Percentiles rank a stretch among this genome's conserved stretches.
Evolutionary conservation across 23 tunicate genomes (phyloP).

Genomic region (Corella eumyota): DNA sequence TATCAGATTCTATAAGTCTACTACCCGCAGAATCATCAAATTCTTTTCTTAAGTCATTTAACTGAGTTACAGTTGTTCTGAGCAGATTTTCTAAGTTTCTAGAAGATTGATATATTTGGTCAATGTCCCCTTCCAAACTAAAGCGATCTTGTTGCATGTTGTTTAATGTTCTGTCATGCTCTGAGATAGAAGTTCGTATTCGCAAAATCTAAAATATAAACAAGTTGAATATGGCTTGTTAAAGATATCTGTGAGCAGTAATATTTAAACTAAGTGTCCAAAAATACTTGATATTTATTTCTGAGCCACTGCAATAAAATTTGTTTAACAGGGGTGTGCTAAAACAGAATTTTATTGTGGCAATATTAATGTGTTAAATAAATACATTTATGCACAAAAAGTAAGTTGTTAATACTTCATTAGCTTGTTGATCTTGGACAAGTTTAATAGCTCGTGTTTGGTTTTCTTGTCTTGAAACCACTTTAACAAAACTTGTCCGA

Average conservation of each 20-base stretch:
- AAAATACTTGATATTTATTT: too few species aligned
- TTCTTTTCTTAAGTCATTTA: constrained; percentile 10
- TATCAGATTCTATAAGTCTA: neutral
- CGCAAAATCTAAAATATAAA: constrained; percentile 2
- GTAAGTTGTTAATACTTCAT: too few species aligned
- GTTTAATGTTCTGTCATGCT: constrained; percentile 12
- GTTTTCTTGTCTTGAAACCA: constrained; percentile 18
- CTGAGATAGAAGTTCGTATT: constrained; percentile 1
- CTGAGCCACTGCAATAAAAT: too few species aligned
- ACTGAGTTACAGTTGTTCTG: constrained; percentile 18
- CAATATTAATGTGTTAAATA: too few species aligned
- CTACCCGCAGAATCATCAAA: constrained; percentile 6
- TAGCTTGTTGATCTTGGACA: too few species aligned
- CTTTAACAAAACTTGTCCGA: constrained; percentile 2
- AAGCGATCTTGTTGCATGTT: constrained; percentile 29
- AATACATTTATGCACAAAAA: too few species aligned
- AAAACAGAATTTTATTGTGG: too few species aligned
- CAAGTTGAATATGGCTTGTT: too few species aligned
- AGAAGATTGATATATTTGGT: constrained; percentile 45
- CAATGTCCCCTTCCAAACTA: constrained; percentile 33
- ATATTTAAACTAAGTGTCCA: too few species aligned
- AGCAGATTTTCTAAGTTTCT: constrained; percentile 28
- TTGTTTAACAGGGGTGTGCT: too few species aligned
- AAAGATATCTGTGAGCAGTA: too few species aligned
- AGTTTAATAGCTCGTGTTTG: constrained; percentile 3